phyloP scores from a whole-genome alignment of 2,888 invertebrate species.

The Rhimphoctona megacephalus region DNA sequence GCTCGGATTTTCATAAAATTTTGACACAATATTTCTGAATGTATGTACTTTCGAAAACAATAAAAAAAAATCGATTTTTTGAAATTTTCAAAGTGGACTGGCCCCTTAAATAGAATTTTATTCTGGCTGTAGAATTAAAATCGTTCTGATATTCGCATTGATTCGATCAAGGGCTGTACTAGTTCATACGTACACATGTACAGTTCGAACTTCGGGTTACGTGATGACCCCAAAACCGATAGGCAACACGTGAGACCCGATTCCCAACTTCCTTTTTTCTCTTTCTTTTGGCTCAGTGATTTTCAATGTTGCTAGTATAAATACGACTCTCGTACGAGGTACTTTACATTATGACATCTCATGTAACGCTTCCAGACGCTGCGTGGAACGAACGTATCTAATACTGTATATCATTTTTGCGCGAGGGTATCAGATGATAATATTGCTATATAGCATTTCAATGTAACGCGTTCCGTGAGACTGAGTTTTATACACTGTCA shows the following conservation, averaged over 20 bases:
- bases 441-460: constrained; percentile 32
- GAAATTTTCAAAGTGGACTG: no score
- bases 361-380: constrained; percentile 46
- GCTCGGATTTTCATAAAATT: no score
- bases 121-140: neutral
- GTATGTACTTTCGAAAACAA: no score
- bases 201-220: constrained; percentile 56
- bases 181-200: constrained; percentile 11
- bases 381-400: constrained; percentile 42
- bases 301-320: constrained; percentile 24
- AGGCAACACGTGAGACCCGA: constrained; percentile 57
- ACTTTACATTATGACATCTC: constrained; percentile 26
- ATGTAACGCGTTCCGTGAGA: constrained; percentile 48
- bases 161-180: constrained; percentile 24
- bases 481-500: constrained; percentile 37
- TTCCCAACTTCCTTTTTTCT: constrained; percentile 54
- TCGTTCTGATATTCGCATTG: neutral
- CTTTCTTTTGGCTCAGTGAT: constrained; percentile 51
- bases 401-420: constrained; percentile 29
- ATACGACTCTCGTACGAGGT: neutral
- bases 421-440: constrained; percentile 54
- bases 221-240: constrained; percentile 55
- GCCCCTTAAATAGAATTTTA: no score
- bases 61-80: no score
- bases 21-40: no score